These are phyloP conservation scores for Ischnura elegans DNA, from an alignment of 2,888 invertebrate species.

Conservation along the genomic window DNA sequence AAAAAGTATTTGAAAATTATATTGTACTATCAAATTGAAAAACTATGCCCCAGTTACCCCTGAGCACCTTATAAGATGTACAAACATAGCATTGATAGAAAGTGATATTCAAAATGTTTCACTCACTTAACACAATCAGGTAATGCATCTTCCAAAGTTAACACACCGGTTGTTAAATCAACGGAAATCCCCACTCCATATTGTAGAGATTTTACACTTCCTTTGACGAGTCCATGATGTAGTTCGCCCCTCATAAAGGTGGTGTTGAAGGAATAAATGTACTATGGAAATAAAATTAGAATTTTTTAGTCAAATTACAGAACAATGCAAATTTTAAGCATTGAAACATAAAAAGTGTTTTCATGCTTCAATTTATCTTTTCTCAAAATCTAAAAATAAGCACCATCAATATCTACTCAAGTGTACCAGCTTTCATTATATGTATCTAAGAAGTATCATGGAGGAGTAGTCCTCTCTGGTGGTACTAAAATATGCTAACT, in stretches of 20 bases:
- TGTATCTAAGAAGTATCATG: too few relatives aligned
- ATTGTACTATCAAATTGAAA: too few relatives aligned
- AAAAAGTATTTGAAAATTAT: too few relatives aligned
- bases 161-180: neutral
- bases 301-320: neutral
- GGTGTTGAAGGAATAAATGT: neutral
- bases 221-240: neutral
- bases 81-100: too few relatives aligned
- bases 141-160: neutral
- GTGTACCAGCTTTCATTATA: neutral
- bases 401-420: neutral
- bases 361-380: neutral
- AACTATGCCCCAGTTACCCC: too few relatives aligned
- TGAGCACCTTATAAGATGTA: too few relatives aligned
- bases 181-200: neutral
- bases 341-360: neutral
- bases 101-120: neutral
- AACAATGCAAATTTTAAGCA: neutral
- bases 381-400: neutral
- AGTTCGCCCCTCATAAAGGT: neutral
- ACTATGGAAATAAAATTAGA: neutral
- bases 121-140: neutral
- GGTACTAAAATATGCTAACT: too few relatives aligned
- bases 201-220: neutral
- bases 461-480: too few relatives aligned